Evolutionary conservation across 2,797 vertebrate genomes (phyloP).

Genomic region (Clarias platycephalus): DNA sequence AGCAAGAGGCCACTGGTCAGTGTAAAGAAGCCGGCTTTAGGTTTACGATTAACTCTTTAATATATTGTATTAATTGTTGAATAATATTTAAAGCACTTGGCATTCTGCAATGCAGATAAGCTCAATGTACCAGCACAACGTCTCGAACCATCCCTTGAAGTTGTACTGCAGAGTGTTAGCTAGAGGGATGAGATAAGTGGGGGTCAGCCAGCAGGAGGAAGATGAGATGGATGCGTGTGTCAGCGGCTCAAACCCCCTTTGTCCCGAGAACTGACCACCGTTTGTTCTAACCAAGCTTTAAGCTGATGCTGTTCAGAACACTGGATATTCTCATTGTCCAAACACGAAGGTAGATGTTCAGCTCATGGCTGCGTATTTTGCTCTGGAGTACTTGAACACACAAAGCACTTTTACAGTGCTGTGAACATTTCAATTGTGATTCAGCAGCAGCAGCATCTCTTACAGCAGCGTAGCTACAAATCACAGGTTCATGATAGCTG

Average conservation of each 20-base stretch:
- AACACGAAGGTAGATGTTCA: constrained; percentile 40
- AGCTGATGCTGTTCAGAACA: constrained; percentile 31
- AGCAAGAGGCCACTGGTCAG: constrained; percentile 35
- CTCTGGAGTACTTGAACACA: not conserved
- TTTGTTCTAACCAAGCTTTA: constrained; percentile 54
- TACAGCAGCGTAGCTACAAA: no score
- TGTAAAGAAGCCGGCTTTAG: constrained; percentile 33
- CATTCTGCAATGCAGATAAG: not conserved
- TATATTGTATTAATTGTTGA: not conserved
- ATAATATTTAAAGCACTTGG: not conserved
- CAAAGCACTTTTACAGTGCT: not conserved
- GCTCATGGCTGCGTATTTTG: constrained; percentile 17
- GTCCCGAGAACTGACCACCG: constrained; percentile 54
- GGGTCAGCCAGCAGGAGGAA: constrained; percentile 31
- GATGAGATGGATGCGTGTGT: constrained; percentile 47
- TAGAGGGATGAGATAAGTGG: constrained; percentile 54
- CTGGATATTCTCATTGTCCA: constrained; percentile 36
- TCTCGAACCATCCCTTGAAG: not conserved
- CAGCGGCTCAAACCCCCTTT: constrained; percentile 56
- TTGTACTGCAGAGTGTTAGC: constrained; percentile 26
- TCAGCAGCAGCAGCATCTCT: not conserved
- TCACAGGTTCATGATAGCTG: no score
- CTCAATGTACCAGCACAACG: not conserved
- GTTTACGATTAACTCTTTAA: not conserved
- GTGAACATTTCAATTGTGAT: not conserved